phyloP scores from a whole-genome alignment of 1,140 invertebrate species.

The Neodiprion virginianus region DNA sequence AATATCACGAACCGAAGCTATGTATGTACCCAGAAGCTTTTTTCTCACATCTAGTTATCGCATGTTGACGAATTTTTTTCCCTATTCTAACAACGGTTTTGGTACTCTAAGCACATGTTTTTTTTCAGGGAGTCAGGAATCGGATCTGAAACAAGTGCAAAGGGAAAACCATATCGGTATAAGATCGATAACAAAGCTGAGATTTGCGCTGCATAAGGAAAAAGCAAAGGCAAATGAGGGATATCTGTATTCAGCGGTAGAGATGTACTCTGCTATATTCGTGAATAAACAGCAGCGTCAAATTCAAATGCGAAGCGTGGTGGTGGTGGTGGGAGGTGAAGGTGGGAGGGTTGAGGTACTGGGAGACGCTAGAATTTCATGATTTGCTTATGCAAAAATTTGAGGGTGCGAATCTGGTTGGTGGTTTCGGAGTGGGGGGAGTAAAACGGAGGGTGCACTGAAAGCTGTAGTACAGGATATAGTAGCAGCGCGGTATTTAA shows the following conservation, averaged over 20 bases:
- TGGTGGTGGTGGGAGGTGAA: too few species aligned
- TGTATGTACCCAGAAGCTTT: too few species aligned
- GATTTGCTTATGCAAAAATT: slow-evolving; percentile 4
- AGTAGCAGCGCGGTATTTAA: neutral
- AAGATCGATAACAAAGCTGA: too few species aligned
- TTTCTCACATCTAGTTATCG: too few species aligned
- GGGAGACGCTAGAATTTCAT: neutral
- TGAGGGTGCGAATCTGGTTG: neutral
- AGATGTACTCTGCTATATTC: neutral
- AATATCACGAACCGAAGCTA: too few species aligned
- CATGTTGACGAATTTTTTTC: too few species aligned
- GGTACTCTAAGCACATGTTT: too few species aligned
- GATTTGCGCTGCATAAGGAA: neutral
- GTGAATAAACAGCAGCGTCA: neutral
- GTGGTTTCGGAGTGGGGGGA: neutral
- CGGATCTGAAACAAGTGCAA: too few species aligned
- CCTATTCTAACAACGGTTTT: too few species aligned
- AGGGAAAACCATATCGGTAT: too few species aligned
- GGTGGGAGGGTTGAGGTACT: neutral
- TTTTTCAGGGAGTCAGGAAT: too few species aligned
- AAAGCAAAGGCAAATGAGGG: neutral
- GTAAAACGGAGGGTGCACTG: neutral
- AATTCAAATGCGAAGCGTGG: neutral
- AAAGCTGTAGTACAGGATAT: neutral
- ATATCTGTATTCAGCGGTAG: neutral